These are phyloP conservation scores for Fistularia commersonii DNA, from an alignment of 2,797 vertebrate species.

Conservation along the genomic window DNA sequence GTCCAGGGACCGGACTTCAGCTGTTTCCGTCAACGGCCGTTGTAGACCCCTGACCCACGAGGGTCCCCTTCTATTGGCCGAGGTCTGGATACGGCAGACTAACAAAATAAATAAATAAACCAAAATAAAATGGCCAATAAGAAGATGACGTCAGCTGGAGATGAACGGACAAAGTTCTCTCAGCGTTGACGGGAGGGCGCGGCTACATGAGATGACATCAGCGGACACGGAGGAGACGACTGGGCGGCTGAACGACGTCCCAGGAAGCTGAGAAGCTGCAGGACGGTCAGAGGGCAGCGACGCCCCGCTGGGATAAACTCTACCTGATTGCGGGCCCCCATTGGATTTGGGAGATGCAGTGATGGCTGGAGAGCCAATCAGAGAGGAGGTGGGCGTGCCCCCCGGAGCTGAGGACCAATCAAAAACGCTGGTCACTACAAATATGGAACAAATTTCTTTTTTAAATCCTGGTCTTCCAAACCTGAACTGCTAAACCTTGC, in stretches of 20 bases:
- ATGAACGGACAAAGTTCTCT: neutral
- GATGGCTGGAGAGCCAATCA: conserved; percentile 59
- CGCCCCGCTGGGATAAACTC: too few species aligned
- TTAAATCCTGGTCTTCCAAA: neutral
- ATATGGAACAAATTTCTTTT: neutral
- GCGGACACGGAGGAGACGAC: too few species aligned
- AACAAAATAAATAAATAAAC: too few species aligned
- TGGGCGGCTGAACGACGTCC: too few species aligned
- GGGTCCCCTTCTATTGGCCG: too few species aligned
- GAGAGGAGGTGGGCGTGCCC: conserved; percentile 41
- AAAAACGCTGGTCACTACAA: conserved; percentile 36
- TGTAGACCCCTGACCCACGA: too few species aligned
- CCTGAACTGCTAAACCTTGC: neutral
- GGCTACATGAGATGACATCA: conserved; percentile 1
- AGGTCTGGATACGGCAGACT: too few species aligned
- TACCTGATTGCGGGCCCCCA: conserved; percentile 52
- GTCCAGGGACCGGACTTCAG: too few species aligned
- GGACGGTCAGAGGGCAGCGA: too few species aligned
- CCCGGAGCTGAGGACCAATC: conserved; percentile 61
- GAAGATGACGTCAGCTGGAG: neutral
- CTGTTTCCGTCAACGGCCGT: too few species aligned
- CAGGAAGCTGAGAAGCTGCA: too few species aligned
- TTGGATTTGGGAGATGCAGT: conserved; percentile 42
- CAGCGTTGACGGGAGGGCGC: neutral
- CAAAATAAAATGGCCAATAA: too few species aligned